phyloP scores from a whole-genome alignment of 2,797 vertebrate genomes.

The Bradypodion pumilum region DNA sequence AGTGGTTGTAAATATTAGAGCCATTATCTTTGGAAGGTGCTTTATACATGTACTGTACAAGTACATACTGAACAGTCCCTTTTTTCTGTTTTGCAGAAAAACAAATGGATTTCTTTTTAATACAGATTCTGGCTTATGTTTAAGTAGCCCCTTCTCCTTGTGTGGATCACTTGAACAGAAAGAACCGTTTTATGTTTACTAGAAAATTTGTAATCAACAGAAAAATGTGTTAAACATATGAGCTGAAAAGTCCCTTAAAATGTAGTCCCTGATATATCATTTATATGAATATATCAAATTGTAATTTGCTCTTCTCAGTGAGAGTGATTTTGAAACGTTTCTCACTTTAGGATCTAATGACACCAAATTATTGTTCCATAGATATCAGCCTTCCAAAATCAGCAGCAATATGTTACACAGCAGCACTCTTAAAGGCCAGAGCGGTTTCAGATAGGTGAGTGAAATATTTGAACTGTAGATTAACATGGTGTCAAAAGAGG shows the following conservation, averaged over 20 bases:
- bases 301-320: background rate
- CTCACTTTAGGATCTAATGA: constrained; percentile 34
- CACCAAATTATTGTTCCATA: constrained; percentile 70
- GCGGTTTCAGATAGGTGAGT: constrained; percentile 98
- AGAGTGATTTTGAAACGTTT: constrained; percentile 43
- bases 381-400: constrained; percentile 99
- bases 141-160: background rate
- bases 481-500: constrained; percentile 12
- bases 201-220: background rate
- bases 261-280: constrained; percentile 33
- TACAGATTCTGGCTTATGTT: background rate
- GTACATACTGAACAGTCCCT: background rate
- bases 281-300: constrained; percentile 17
- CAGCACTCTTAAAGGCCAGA: constrained; percentile 96
- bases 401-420: constrained; percentile 98
- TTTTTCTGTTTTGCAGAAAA: background rate
- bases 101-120: background rate
- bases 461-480: constrained; percentile 6
- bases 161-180: background rate
- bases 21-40: background rate
- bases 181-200: background rate
- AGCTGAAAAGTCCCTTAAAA: background rate
- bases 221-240: background rate
- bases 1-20: background rate
- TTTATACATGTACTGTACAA: background rate